Percentiles rank a stretch among this genome's conserved stretches.
Evolutionary conservation across 1,140 invertebrate genomes (phyloP).

Genomic region (Archivesica marissinica): DNA sequence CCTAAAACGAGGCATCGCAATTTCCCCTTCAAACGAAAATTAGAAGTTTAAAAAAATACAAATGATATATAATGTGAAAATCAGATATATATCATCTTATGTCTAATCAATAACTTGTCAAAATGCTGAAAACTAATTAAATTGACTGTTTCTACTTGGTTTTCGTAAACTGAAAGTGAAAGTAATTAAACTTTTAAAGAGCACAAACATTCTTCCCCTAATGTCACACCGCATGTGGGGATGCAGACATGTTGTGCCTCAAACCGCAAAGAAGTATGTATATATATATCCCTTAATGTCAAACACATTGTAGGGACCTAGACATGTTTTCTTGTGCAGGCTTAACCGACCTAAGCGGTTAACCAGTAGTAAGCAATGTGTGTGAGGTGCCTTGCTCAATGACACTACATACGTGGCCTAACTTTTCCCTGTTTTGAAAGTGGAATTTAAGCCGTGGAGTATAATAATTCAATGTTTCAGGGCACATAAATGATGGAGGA

Average conservation of each 20-base stretch:
- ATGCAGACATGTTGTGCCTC: not conserved
- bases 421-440: not conserved
- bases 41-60: not conserved
- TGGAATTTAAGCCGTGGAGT: not conserved
- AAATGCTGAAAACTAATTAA: not conserved
- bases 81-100: not conserved
- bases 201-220: too few species aligned
- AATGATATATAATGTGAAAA: not conserved
- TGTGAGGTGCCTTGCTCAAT: not conserved
- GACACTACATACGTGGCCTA: not conserved
- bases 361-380: not conserved
- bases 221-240: not conserved
- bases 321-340: too few species aligned
- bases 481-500: not conserved
- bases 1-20: constrained; percentile 12
- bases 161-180: constrained; percentile 35
- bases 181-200: not conserved
- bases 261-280: not conserved
- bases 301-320: not conserved
- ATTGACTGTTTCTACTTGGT: not conserved
- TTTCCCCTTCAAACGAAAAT: not conserved
- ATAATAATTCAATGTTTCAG: not conserved
- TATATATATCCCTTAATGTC: not conserved
- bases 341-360: not conserved
- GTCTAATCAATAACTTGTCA: not conserved